Base-by-base conservation (phyloP, 2,888 invertebrate species). In the Embidobia sp. region DNA sequence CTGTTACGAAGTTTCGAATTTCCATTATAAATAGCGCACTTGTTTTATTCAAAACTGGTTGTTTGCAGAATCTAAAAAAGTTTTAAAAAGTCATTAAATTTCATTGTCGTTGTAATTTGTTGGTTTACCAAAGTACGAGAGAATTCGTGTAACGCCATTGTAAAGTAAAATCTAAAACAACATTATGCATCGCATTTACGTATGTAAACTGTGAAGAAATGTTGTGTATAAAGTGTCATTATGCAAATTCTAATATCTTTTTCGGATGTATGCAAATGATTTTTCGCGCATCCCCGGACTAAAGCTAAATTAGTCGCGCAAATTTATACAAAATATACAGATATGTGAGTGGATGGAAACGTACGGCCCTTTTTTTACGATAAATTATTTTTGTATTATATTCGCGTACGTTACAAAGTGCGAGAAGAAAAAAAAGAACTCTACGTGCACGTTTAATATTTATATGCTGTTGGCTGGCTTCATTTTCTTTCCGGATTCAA, bases 401-500 rank as follows among this genome's bases (percentile, higher is more conserved):
- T 15, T 33, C 8, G 37, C 11, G 15, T 11, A 27, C 29, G 33
- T 61, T 42, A 49, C 22, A 19, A 42, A 35, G 26, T 13, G 37
- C 19, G 35, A 55, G 22, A 48, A 57, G 26, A 53, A 53, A 16
- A 26, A 44, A 74, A 53, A 63, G 63, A 18, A 49, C 19, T 76
- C 64, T 64, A 57, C 64, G 57, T 33, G 31, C 49, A 19, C 53
- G 49, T 64, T 63, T 64, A 63, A 76, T 76, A 67, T 77, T 76
- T 76, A 69, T 70, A 70, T n/a, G 33, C 11, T 46, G 59, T 67
- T 64, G 57, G 37, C 46, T 10, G 55, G 27, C 61, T 72, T 67
- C 66, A 59, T 77, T 70, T 77, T 77, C 72, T 64, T 77, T 77
- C 64, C 61, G 66, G 40, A 77, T 72, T 77, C 77, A 66, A 77